These are phyloP conservation scores for Phyllostomus discolor DNA, from an alignment of 2,113 vertebrate genomes.

Conservation along the genomic window DNA sequence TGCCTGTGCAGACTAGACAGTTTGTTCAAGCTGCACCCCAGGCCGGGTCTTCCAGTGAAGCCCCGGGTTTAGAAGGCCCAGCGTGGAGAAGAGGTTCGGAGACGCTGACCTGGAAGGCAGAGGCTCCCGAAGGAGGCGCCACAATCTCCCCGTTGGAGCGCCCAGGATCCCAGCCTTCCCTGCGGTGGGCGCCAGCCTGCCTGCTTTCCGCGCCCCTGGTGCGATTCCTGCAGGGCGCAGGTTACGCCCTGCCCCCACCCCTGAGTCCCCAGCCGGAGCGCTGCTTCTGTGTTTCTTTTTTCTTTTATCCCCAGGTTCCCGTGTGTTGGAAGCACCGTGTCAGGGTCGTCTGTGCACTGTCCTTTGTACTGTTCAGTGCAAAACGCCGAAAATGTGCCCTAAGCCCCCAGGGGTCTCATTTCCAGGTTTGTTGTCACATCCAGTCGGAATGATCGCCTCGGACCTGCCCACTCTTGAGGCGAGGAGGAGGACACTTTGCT, in stretches of 20 bases:
- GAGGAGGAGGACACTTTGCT: background rate
- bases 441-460: background rate
- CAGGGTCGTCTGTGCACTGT: background rate
- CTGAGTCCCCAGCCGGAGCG: background rate
- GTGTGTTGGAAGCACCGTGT: background rate
- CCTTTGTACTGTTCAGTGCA: background rate
- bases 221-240: rapidly evolving
- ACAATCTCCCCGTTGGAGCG: background rate
- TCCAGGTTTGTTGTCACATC: background rate
- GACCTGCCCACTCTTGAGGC: background rate
- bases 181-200: rapidly evolving
- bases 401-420: background rate
- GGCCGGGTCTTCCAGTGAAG: background rate
- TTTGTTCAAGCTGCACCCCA: background rate
- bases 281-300: too few species aligned
- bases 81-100: background rate
- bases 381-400: background rate
- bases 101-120: background rate
- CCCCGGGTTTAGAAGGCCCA: background rate
- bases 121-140: background rate
- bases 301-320: background rate
- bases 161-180: background rate
- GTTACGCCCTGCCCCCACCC: too few species aligned
- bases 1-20: background rate
- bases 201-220: background rate